Base-by-base conservation (phyloP, 2,888 invertebrate genomes). In the Autographa gamma region DNA sequence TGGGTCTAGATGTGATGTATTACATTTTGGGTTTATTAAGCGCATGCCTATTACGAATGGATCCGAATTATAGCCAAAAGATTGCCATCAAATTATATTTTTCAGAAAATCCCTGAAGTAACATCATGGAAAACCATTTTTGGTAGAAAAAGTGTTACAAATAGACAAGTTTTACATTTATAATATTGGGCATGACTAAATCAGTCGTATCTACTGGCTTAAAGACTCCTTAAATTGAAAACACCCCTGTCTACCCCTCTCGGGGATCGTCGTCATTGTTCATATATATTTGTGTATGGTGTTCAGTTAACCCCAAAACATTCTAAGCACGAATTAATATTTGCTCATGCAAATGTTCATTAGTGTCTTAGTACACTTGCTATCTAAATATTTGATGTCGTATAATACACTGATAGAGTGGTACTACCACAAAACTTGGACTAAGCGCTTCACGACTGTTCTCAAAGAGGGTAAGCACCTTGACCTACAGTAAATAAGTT, bases 331-430 rank as follows among this genome's bases (percentile, higher is more conserved):
- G 56, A 63, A 76, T 71, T 70, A 67, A 76, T 77, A 79, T 77
- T 69, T 79, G 71, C 31, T 65, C 32, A 65, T 70, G 66, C 66
- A 79, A 75, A 77, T 75, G 66, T 79, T 77, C 80, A 71, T 79
- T 77, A 75, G 62, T 31, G 34, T 56, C 60, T 71, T 38, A 56
- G 58, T 48, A 38, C 19, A 54, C 34, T 63, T n/a, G 69, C 63
- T 61, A 48, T 63, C 58, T 79, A 19, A 79, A 79, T 76, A 69
- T 79, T 78, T 74, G 38, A 69, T 79, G 66, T 48, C 32, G 18
- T 76, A 60, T 59, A 62, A 52, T 13, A 56, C 31, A 60, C 41
- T 60, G 60, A 54, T 78, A 63, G 31, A 64, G 77, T 61, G 56
- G 41, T 43, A 13, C 7, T 43, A 48, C 48, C 48, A 48, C 48